A percentile compares a stretch with the other conserved stretches of the same genome.
Evolutionary conservation across 1,140 invertebrate genomes (phyloP).

Genomic region (Patella vulgata): DNA sequence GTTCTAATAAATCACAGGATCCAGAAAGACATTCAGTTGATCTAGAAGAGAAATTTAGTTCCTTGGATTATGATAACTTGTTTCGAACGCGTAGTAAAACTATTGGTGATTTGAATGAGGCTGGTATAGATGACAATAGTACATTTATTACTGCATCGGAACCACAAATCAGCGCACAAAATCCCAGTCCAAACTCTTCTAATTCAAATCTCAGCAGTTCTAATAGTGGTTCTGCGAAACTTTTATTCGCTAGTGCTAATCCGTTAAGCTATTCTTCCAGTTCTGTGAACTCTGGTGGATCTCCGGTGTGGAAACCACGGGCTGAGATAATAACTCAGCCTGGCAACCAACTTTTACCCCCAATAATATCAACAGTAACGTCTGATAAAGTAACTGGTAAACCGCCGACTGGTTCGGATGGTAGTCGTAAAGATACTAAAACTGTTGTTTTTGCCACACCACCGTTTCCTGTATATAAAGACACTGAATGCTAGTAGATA

Average conservation of each 20-base stretch:
- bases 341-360: constrained; percentile 32
- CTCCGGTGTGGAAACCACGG: constrained; percentile 89
- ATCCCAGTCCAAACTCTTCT: constrained; percentile 89
- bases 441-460: constrained; percentile 39
- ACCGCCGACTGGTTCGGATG: constrained; percentile 22
- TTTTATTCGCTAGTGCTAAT: constrained; percentile 93
- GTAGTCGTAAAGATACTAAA: constrained; percentile 32
- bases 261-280: constrained; percentile 83
- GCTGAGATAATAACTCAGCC: constrained; percentile 53
- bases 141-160: constrained; percentile 71
- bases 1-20: constrained; percentile 40
- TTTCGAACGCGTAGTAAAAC: constrained; percentile 90
- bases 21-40: constrained; percentile 89
- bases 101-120: constrained; percentile 76
- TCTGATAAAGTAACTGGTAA: neutral
- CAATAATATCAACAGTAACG: constrained; percentile 16
- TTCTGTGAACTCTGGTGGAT: constrained; percentile 68
- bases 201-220: constrained; percentile 85
- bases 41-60: constrained; percentile 73
- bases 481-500: constrained; percentile 44
- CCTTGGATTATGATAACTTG: constrained; percentile 74
- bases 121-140: constrained; percentile 86
- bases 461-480: constrained; percentile 32
- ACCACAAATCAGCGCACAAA: constrained; percentile 62
- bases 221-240: constrained; percentile 81